Evolutionary conservation across 2,113 vertebrate species (phyloP), one percentile per base, ranked within the genome.

Genomic region (Otus sunia): DNA sequence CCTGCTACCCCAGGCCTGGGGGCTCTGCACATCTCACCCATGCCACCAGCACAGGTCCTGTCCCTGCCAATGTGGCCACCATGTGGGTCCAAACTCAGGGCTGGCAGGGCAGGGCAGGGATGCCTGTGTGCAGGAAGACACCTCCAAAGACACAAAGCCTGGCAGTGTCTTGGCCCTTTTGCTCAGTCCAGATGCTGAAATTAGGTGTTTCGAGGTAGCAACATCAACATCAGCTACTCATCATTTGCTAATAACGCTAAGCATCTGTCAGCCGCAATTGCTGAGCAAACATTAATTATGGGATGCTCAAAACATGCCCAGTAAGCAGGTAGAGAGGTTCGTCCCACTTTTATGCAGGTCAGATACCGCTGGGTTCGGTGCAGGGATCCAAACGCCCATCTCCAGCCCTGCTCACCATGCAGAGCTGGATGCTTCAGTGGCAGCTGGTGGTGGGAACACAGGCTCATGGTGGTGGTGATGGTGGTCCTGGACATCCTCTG

Each of bases 211-310:
- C 0, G 3, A 86, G 80, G 63, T 74, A 91, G 58, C 86, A 81
- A 71, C 92, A 74, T 74, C 92, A 92, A 71, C 77, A 88, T 73
- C 88, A 90, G 72, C 90, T 83, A 86, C 88, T 94, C 58, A 90
- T 96, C 71, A 79, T 83, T 82, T 0, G 0, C 71, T 94, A 95
- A 86, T 88, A 80, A 90, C 2, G 11, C 71, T 79, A 90, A 94
- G 63, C 50, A 94, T 50, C 67, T 14, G 0, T 90, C 94, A 96
- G 67, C 58, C 78, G 76, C 63, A 41, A 12, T 71, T 5, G 1
- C 86, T 69, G 66, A 83, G 62, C 74, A 96, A 95, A 91, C 91
- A 83, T 73, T 93, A 95, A 96, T 96, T 95, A 97, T 1, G 5
- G 91, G 71, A 83, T 88, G 81, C 66, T 80, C 74, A 64, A 96